A percentile compares a stretch with the other conserved stretches of the same genome.
Conservation (phyloP, 2,888 invertebrate species). For the Pseudococcus longispinus region DNA sequence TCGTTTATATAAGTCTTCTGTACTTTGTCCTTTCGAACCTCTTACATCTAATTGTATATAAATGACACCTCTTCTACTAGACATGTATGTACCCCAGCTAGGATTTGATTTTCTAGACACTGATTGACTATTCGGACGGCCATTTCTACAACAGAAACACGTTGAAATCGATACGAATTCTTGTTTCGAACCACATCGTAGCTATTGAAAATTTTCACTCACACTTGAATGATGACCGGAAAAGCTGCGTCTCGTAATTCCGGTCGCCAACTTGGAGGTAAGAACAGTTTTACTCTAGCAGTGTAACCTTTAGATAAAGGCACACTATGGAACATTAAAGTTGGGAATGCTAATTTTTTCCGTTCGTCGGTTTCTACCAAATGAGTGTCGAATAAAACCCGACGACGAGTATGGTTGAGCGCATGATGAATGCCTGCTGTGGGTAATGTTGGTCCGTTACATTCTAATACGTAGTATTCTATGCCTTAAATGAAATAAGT, state of each 20-base stretch:
- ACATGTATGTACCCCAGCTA: conserved; percentile 85
- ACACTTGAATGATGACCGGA: conserved; percentile 86
- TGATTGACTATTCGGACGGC: conserved; percentile 82
- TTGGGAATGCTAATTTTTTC: conserved; percentile 47
- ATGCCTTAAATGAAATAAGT: background rate
- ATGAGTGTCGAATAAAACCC: conserved; percentile 73
- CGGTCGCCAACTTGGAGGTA: conserved; percentile 84
- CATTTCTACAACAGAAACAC: conserved; percentile 69
- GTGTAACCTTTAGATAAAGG: conserved; percentile 67
- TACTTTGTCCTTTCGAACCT: conserved; percentile 84
- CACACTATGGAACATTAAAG: conserved; percentile 37
- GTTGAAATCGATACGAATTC: background rate
- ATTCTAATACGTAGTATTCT: conserved; percentile 77
- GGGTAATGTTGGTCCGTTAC: conserved; percentile 91
- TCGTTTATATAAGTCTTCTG: conserved; percentile 75
- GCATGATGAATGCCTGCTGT: conserved; percentile 80
- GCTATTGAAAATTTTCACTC: conserved; percentile 63
- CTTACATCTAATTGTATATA: conserved; percentile 89
- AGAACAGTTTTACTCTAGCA: conserved; percentile 77
- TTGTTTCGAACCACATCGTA: conserved; percentile 63
- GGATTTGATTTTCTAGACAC: conserved; percentile 82
- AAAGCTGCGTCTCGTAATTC: conserved; percentile 83
- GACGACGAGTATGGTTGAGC: conserved; percentile 76
- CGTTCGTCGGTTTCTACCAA: conserved; percentile 64
- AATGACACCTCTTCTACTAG: conserved; percentile 81